Base-by-base conservation (phyloP, 2,888 invertebrate species). In the Smittia aterrima region DNA sequence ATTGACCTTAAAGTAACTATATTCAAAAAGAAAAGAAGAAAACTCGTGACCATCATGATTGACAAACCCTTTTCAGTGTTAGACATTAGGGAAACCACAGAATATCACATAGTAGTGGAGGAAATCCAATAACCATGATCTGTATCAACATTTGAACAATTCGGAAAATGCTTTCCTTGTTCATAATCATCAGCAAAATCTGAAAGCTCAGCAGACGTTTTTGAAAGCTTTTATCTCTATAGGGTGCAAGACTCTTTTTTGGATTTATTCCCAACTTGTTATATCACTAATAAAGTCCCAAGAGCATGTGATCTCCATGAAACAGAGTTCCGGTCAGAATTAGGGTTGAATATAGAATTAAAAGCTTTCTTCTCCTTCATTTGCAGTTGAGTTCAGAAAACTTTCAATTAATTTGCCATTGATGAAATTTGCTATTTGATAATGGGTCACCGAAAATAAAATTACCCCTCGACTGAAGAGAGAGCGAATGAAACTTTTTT, bases 91-190 rank as follows among this genome's bases (percentile, higher is more conserved):
- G 27, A n/a, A 66, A 66, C 66, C 66, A 1, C 66, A 66, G n/a
- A 66, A n/a, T 1, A 32, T n/a, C n/a, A n/a, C n/a, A n/a, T n/a
- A n/a, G n/a, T n/a, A n/a, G n/a, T 13, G n/a, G n/a, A n/a, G 32
- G 38, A 20, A 66, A 38, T 66, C 66, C 11, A 32, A 38, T 67
- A 38, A 40, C 22, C 67, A 67, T 67, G 40, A 67, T 67, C 67
- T 67, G 67, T 67, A 41, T 67, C 64, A 66, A 66, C 64, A 66
- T 66, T 38, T 27, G 16, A 24, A 64, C 64, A 58, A 58, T 6
- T 22, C 27, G 7, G 25, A 25, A 64, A 64, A 64, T 27, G 25
- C 6, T 27, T 64, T 27, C 25, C 64, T 16, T 6, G 13, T 27
- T 13, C 20, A 64, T 64, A 27, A 64, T 25, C 64, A 64, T 64